Base-by-base conservation (phyloP, 2,888 invertebrate genomes). In the Gandaritis pyraliata region DNA sequence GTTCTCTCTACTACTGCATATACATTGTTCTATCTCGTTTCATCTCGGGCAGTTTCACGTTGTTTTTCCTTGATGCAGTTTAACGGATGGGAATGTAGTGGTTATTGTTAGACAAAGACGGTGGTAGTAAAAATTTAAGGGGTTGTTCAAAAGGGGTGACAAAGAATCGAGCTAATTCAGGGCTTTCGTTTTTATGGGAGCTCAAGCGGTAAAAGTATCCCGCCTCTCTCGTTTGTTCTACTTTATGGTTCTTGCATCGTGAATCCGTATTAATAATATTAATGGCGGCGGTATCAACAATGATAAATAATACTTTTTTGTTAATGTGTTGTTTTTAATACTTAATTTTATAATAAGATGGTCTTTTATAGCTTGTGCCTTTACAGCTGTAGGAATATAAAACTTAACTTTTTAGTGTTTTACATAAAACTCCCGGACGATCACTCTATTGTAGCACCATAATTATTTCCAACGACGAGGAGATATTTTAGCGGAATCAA, bases 21-120 rank as follows among this genome's bases (percentile, higher is more conserved):
- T 92, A 92, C 88, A 90, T 90, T 91, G 86, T 88, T 92, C 92
- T 88, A 92, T 92, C 92, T 90, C 92, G 90, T 92, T 92, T 91
- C 86, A 91, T 91, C 92, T 90, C 88, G 83, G 88, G 90, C 82
- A 85, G 88, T 88, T 90, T 88, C 81, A 87, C 87, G 90, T 90
- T 90, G 88, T 90, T 92, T 91, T 90, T 91, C 89, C 90, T 87
- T 88, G 90, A 90, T 92, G 92, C 92, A 92, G 89, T 90, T 92
- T 90, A 90, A 88, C 88, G 90, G 91, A 90, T 89, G 88, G 86
- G 89, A 91, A 91, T 90, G 90, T 90, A 88, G 90, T 90, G 89
- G 90, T 90, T 90, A 90, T 90, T 90, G 91, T 90, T 90, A 92
- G 92, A 92, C 88, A 92, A 92, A 92, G 92, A 91, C 86, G 86